Percentiles rank a stretch among this genome's conserved stretches.
phyloP scores from a whole-genome alignment of 2,113 vertebrate species.

The Amazona vittata region DNA sequence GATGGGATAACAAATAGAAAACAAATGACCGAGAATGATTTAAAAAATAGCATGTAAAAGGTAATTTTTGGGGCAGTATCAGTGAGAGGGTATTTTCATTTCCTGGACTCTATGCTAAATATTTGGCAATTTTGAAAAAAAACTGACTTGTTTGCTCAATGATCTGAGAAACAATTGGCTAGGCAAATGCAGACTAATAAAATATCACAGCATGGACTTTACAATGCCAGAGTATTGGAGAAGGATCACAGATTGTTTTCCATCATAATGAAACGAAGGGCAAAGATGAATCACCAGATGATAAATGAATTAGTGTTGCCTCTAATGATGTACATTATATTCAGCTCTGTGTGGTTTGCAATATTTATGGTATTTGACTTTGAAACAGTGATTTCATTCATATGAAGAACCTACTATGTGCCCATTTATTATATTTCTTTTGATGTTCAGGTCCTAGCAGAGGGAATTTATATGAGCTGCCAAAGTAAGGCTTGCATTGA shows the following conservation, averaged over 20 bases:
- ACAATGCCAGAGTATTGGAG: background rate
- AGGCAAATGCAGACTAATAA: background rate
- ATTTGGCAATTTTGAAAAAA: background rate
- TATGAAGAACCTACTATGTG: background rate
- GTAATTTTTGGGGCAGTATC: background rate
- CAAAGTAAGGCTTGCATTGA: background rate
- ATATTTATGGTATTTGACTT: constrained; percentile 53
- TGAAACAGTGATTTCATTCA: constrained; percentile 22
- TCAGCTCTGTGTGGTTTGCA: background rate
- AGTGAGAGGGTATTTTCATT: background rate
- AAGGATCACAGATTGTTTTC: constrained; percentile 23
- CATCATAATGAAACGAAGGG: background rate
- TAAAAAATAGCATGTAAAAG: background rate
- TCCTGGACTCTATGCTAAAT: background rate
- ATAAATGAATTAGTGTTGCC: constrained; percentile 40
- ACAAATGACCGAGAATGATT: background rate
- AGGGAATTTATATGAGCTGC: background rate
- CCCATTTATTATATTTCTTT: background rate
- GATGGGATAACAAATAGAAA: background rate
- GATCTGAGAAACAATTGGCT: background rate
- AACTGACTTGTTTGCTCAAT: background rate
- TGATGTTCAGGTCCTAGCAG: background rate
- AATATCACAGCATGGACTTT: background rate
- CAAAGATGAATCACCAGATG: constrained; percentile 26
- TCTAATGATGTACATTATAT: constrained; percentile 33